Base-by-base conservation (phyloP, 2,113 vertebrate genomes). In the Cyprinodon brontotheroides region DNA sequence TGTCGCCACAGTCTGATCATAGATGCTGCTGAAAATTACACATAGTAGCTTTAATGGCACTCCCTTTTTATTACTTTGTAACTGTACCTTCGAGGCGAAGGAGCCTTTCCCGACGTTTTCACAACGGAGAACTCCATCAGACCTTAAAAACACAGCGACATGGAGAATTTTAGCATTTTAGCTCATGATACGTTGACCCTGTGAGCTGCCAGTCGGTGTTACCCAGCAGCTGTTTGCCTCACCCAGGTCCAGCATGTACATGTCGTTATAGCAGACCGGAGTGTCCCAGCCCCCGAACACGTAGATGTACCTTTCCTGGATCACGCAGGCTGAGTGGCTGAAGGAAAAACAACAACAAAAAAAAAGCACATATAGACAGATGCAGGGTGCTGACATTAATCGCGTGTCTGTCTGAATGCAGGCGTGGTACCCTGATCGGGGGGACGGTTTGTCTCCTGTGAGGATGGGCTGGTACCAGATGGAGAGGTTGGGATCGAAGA, bases 401-500 rank as follows among this genome's bases (percentile, higher is more conserved):
- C n/a, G 5, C 10, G n/a, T 8, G 3, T 2, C 3, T 1, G 4
- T 36, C n/a, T 50, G 43, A 61, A 61, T 61, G n/a, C 11, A 66
- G 8, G 22, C 2, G 1, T 68, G 89, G 86, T 79, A 96, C 95
- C n/a, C 94, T 67, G 94, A 95, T 68, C 95, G 94, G 4, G 95
- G 90, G 17, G n/a, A n/a, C 10, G 95, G 95, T 11, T 73, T 84
- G 63, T 92, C 82, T 6, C 95, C 95, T 0, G 90, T 93, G 65
- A 95, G 93, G 11, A 96, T 95, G 37, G 95, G 95, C 85, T 95
- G 93, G 83, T 96, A 96, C 95, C 95, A 96, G 81, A 96, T 95
- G 82, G 94, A 93, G 79, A 95, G 92, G 65, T 94, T 79, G 12
- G 94, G 95, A 72, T 95, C 93, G 48, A 96, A 96, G 83, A 96